phyloP scores from a whole-genome alignment of 1,140 invertebrate species.

The Batillaria attramentaria region DNA sequence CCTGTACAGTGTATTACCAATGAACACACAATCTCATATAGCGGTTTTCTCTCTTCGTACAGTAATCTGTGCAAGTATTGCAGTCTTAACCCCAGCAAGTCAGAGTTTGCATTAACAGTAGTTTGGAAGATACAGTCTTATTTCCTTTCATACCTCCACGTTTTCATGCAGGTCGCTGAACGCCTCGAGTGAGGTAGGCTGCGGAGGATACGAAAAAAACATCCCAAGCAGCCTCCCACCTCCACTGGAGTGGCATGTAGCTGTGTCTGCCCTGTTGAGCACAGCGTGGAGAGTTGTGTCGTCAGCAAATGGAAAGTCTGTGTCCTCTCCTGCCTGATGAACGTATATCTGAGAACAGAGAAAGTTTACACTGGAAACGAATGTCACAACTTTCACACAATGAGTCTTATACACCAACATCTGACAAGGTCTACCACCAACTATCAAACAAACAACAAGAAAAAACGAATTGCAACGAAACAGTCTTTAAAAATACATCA shows the following conservation, averaged over 20 bases:
- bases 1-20: too few relatives aligned
- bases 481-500: too few relatives aligned
- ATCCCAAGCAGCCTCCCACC: neutral
- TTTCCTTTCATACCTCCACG: conserved; percentile 12
- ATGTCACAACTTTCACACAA: too few relatives aligned
- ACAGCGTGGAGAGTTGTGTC: neutral
- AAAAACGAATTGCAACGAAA: too few relatives aligned
- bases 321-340: neutral
- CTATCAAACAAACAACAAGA: neutral
- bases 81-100: too few relatives aligned
- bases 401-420: neutral
- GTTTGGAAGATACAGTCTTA: too few relatives aligned
- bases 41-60: too few relatives aligned
- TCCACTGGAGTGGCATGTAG: neutral
- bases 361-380: neutral
- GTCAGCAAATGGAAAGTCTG: conserved; percentile 7
- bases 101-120: too few relatives aligned
- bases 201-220: conserved; percentile 18
- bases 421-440: neutral
- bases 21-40: too few relatives aligned
- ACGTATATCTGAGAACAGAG: conserved; percentile 7
- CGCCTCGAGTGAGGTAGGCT: conserved; percentile 4
- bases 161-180: neutral
- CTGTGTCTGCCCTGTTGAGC: neutral
- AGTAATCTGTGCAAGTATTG: too few relatives aligned